Percentiles rank a stretch among this genome's conserved stretches.
Conservation (phyloP, 2,888 invertebrate species). For the Molorchus minor region DNA sequence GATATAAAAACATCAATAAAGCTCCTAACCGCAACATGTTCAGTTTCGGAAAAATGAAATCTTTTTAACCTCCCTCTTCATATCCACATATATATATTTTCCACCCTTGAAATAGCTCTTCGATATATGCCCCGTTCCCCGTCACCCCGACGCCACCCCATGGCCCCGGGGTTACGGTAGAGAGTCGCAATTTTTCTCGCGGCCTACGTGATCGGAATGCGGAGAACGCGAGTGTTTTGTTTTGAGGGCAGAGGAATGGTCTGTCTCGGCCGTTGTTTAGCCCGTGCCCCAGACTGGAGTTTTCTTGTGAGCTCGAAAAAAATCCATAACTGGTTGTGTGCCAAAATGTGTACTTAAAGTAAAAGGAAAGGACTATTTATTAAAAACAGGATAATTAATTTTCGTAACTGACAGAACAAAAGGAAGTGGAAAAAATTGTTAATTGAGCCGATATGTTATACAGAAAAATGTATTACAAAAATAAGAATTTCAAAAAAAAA, state of each 20-base stretch:
- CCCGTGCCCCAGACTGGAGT: conserved; percentile 4
- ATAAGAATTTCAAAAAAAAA: too few species aligned
- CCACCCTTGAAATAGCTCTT: conserved; percentile 61
- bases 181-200: conserved; percentile 64
- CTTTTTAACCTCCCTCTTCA: conserved; percentile 59
- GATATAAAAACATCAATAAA: conserved; percentile 60
- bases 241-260: conserved; percentile 51
- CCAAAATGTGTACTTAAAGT: too few species aligned
- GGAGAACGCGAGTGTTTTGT: conserved; percentile 57
- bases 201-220: conserved; percentile 63
- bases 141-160: conserved; percentile 37
- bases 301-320: conserved; percentile 6
- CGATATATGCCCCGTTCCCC: conserved; percentile 56
- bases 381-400: too few species aligned
- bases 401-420: too few species aligned
- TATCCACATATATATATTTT: conserved; percentile 56
- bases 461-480: too few species aligned
- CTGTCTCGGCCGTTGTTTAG: conserved; percentile 27
- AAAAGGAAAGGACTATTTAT: too few species aligned
- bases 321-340: too few species aligned
- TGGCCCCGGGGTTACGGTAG: conserved; percentile 58
- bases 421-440: too few species aligned
- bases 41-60: conserved; percentile 62
- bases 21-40: conserved; percentile 60
- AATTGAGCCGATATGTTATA: too few species aligned